Base-by-base conservation (phyloP, 2,888 invertebrate genomes). In the Azorinus chamasolen region DNA sequence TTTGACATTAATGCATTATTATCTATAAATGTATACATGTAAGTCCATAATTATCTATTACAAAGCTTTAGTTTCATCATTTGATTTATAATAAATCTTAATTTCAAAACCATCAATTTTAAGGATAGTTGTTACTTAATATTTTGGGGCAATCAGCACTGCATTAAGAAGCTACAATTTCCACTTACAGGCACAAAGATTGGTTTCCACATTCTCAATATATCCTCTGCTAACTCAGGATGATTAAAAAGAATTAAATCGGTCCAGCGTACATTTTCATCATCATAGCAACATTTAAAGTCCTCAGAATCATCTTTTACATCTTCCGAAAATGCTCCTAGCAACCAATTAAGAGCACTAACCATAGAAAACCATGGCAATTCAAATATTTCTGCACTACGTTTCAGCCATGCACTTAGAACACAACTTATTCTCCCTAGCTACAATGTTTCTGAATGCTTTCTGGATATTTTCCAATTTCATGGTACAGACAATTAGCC, bases 191-290 rank as follows among this genome's bases (percentile, higher is more conserved):
- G 79, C 16, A 63, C 43, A 68, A 53, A 79, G 22, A 54, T 18
- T 10, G 79, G 79, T 54, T 79, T 79, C 79, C 79, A 79, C 79
- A 79, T 79, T 55, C 51, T 59, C 1, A n/a, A 45, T 46, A 59
- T 25, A 45, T 59, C 48, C 32, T 32, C n/a, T 12, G 45, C 14
- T 14, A 18, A n/a, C 4, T 20, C 45, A 45, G 45, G n/a, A 14
- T 18, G 10, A n/a, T 18, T 12, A 4, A 32, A 32, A 32, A 32
- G 32, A 32, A 32, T 6, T 32, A 32, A 32, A 32, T 32, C 32
- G 4, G 32, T 6, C 32, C 32, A 32, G 32, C 32, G 32, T 32
- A 32, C 4, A 4, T 32, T 32, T 32, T 32, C 32, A 32, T 32
- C 32, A 32, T 10, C 57, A 27, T 20, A 57, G 20, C 39, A 8